Evolutionary conservation across 2,797 vertebrate species (phyloP).

Genomic region (Halcyon badia): DNA sequence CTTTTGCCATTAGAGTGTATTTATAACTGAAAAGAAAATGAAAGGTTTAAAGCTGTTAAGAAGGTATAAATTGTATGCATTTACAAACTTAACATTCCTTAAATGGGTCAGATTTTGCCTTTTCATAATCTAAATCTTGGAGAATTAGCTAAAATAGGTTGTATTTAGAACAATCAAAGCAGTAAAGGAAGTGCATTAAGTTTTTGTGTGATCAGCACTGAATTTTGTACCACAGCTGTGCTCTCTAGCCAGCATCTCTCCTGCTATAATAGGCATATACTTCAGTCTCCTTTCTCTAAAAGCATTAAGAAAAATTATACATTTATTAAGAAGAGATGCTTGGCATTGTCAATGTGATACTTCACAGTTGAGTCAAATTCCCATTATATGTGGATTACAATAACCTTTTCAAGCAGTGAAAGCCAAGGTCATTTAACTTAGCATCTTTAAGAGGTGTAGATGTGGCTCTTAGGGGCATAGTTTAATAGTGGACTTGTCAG

Average conservation of each 20-base stretch:
- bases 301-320: not conserved
- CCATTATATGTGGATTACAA: not conserved
- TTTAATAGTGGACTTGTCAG: not conserved
- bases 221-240: not conserved
- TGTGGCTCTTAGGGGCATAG: not conserved
- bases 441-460: not conserved
- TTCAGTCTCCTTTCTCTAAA: not conserved
- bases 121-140: constrained; percentile 15
- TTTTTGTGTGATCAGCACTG: not conserved
- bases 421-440: not conserved
- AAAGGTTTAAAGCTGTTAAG: constrained; percentile 27
- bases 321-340: not conserved
- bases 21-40: constrained; percentile 44
- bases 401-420: not conserved
- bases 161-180: constrained; percentile 15
- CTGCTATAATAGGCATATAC: not conserved
- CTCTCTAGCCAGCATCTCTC: not conserved
- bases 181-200: not conserved
- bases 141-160: not conserved
- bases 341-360: not conserved
- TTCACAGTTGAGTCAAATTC: not conserved
- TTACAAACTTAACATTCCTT: constrained; percentile 20
- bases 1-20: constrained; percentile 31
- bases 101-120: constrained; percentile 1
- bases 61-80: constrained; percentile 29